Base-by-base conservation (phyloP, 2,797 vertebrate species). In the Ctenochaetus hawaiiensis region DNA sequence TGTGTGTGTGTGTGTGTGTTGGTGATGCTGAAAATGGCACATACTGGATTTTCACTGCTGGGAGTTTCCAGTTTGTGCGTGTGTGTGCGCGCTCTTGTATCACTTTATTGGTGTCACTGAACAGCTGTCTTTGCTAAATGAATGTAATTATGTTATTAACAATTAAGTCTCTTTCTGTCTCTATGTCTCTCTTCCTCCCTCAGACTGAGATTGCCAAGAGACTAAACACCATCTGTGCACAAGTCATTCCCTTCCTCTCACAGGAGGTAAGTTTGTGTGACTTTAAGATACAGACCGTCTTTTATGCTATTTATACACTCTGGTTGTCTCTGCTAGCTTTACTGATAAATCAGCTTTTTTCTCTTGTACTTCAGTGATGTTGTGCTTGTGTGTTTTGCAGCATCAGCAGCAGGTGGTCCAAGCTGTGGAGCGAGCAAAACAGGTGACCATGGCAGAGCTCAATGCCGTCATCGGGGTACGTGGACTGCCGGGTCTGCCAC, bases 181-280 rank as follows among this genome's bases (percentile, higher is more conserved):
- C 47, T 53, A 70, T 75, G 60, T 81, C 73, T 83, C 64, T 82
- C 77, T 94, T 86, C 84, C 89, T 84, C 93, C 87, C 86, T 77
- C 94, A 99, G 97, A 99, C 97, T 76, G 97, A 99, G 96, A 98
- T 99, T 76, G 97, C 97, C 89, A 99, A 99, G 95, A 97, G 97
- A 95, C 95, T 99, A 94, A 99, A 99, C 93, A 98, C 97, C 85
- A 99, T 99, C 95, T 98, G 97, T 95, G 97, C 97, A 87, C 97
- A 99, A 97, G 97, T 99, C 96, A 98, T 99, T 95, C 97, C 97
- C 83, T 99, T 98, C 96, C 97, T 99, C 93, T 99, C 97, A 94
- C 97, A 99, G 96, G 97, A 99, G 97, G 97, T 99, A 97, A 97
- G 96, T 96, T 93, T 92, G 94, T 96, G 78, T 74, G 87, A 80